A percentile compares a stretch with the other conserved stretches of the same genome.
Conservation (phyloP, 1,140 invertebrate species). For the Notospermus geniculatus region DNA sequence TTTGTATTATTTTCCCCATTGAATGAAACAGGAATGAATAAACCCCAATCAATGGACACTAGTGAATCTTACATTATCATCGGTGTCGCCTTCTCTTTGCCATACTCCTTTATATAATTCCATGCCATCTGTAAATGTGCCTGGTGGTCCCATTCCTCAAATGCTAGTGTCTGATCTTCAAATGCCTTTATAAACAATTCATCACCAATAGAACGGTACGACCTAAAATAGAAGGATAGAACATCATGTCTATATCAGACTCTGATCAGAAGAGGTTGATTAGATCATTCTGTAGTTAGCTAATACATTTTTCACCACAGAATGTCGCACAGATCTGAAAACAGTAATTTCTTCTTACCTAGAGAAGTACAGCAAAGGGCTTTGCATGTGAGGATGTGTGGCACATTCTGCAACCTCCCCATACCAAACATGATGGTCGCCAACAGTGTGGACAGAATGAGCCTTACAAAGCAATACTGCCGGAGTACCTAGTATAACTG, state of each 20-base stretch:
- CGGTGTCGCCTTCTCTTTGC: constrained; percentile 41
- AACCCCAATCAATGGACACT: too few relatives aligned
- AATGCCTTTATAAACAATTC: constrained; percentile 52
- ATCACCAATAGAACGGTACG: constrained; percentile 50
- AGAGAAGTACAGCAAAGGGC: constrained; percentile 46
- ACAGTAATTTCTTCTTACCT: constrained; percentile 29
- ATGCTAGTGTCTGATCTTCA: constrained; percentile 48
- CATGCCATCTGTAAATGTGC: constrained; percentile 53
- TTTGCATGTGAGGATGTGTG: constrained; percentile 27
- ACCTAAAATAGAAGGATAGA: too few relatives aligned
- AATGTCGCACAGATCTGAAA: background rate
- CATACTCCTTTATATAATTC: constrained; percentile 49
- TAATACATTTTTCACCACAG: background rate
- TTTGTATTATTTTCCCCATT: too few relatives aligned
- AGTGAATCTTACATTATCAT: constrained; percentile 47
- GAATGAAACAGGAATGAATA: too few relatives aligned
- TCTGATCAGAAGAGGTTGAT: too few relatives aligned
- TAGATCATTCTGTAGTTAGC: background rate
- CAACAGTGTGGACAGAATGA: constrained; percentile 41
- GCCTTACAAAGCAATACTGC: constrained; percentile 46
- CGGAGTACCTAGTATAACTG: constrained; percentile 41
- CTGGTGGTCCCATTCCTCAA: constrained; percentile 52
- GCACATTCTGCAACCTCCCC: constrained; percentile 37
- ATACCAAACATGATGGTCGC: constrained; percentile 52
- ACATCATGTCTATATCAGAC: too few relatives aligned